Evolutionary conservation across 1,140 invertebrate species (phyloP).

Genomic region (Zophobas atratus): DNA sequence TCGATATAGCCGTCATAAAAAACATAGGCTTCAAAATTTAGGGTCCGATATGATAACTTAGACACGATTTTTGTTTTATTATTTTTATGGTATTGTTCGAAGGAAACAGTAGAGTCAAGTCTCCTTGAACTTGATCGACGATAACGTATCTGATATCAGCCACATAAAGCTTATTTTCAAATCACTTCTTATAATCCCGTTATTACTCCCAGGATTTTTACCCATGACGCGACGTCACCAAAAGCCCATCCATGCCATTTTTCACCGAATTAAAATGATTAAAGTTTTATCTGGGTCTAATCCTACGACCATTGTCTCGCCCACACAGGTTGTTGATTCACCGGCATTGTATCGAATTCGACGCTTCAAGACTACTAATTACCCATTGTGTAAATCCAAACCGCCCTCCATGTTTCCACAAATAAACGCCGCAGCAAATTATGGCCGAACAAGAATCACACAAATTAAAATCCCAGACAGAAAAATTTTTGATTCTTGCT

Average conservation of each 20-base stretch:
- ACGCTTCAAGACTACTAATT: constrained; percentile 31
- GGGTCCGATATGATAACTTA: too few species aligned
- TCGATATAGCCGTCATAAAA: too few species aligned
- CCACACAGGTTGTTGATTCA: constrained; percentile 33
- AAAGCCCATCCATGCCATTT: not conserved
- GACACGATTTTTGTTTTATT: too few species aligned
- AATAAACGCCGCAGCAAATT: not conserved
- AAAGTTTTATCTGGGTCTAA: constrained; percentile 6
- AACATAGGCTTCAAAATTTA: too few species aligned
- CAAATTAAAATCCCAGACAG: too few species aligned
- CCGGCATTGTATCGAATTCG: constrained; percentile 31
- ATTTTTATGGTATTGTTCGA: too few species aligned
- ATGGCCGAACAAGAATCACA: too few species aligned
- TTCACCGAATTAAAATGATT: not conserved
- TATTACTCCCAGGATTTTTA: not conserved
- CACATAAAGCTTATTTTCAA: not conserved
- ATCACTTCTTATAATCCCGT: not conserved
- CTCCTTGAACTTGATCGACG: too few species aligned
- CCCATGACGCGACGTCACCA: not conserved
- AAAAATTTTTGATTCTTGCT: too few species aligned
- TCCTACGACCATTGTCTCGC: constrained; percentile 16
- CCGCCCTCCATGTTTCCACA: constrained; percentile 12
- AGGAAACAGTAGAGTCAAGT: too few species aligned
- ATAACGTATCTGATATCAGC: too few species aligned
- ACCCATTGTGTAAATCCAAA: constrained; percentile 13